These are phyloP conservation scores for Cheilosia grossa DNA, from an alignment of 2,888 invertebrate genomes.

Conservation along the genomic window DNA sequence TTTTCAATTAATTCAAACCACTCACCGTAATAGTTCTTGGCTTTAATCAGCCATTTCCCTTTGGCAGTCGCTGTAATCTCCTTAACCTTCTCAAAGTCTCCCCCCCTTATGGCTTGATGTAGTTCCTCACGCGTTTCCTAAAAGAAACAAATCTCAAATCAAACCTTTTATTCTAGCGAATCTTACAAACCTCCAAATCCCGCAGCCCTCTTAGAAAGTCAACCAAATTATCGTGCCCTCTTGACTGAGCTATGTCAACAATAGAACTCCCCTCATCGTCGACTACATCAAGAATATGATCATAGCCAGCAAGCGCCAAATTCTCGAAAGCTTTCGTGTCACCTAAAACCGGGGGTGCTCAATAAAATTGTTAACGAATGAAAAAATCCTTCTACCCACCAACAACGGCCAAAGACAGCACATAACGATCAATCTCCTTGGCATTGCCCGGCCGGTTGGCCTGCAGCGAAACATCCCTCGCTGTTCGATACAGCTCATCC, in stretches of 20 bases:
- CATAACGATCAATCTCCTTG: constrained; percentile 91
- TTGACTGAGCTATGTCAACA: constrained; percentile 87
- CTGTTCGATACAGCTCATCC: constrained; percentile 94
- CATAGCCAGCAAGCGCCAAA: constrained; percentile 90
- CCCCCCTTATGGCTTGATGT: constrained; percentile 88
- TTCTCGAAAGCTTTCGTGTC: constrained; percentile 86
- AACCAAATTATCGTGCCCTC: constrained; percentile 87
- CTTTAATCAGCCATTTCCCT: constrained; percentile 80
- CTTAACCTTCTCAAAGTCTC: constrained; percentile 86
- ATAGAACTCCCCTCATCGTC: constrained; percentile 89
- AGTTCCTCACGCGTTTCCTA: constrained; percentile 91
- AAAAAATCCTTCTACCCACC: constrained; percentile 84
- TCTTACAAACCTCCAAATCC: constrained; percentile 87
- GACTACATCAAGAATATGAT: constrained; percentile 91
- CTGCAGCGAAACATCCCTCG: constrained; percentile 92
- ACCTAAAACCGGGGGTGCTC: constrained; percentile 82
- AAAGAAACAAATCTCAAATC: constrained; percentile 19
- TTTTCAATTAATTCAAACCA: neutral
- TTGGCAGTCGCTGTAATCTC: constrained; percentile 83
- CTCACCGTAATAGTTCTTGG: constrained; percentile 83
- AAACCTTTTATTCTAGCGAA: neutral
- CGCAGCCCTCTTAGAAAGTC: constrained; percentile 89
- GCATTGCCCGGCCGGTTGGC: constrained; percentile 91
- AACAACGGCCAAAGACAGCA: constrained; percentile 90
- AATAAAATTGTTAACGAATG: neutral